phyloP scores from a whole-genome alignment of 2,888 invertebrate genomes.

The Polyploca ridens region DNA sequence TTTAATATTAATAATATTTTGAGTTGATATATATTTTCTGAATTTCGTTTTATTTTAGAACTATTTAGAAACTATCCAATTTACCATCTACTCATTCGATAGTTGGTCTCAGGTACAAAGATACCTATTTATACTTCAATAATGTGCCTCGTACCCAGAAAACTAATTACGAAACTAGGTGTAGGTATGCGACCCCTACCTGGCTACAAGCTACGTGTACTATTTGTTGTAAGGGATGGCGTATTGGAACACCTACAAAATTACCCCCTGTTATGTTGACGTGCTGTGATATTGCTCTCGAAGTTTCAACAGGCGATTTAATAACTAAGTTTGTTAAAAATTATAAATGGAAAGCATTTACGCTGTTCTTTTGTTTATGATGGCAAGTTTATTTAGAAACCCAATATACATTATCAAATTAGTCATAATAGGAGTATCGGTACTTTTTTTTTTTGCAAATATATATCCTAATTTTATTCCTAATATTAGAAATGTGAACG shows the following conservation, averaged over 20 bases:
- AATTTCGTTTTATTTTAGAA: neutral
- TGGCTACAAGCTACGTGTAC: neutral
- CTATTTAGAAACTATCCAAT: neutral
- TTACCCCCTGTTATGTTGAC: neutral
- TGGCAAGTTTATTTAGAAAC: too few relatives aligned
- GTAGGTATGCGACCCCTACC: neutral
- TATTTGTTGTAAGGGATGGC: neutral
- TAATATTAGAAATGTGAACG: too few relatives aligned
- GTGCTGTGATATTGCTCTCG: slow-evolving; percentile 22
- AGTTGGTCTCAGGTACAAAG: neutral
- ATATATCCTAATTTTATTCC: too few relatives aligned
- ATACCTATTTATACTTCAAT: neutral
- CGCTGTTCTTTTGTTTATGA: too few relatives aligned
- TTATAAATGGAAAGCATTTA: neutral
- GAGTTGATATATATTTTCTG: neutral
- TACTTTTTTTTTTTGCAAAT: too few relatives aligned
- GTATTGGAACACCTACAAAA: neutral
- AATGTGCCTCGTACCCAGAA: neutral
- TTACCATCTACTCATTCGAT: neutral
- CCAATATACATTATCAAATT: too few relatives aligned
- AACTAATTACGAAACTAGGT: slow-evolving; percentile 1
- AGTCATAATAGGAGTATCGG: too few relatives aligned
- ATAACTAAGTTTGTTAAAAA: slow-evolving; percentile 7
- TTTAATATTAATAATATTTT: neutral
- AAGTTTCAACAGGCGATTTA: slow-evolving; percentile 34